Conservation (phyloP, 2,888 invertebrate genomes). For the Scaptodrosophila latifasciaeformis region DNA sequence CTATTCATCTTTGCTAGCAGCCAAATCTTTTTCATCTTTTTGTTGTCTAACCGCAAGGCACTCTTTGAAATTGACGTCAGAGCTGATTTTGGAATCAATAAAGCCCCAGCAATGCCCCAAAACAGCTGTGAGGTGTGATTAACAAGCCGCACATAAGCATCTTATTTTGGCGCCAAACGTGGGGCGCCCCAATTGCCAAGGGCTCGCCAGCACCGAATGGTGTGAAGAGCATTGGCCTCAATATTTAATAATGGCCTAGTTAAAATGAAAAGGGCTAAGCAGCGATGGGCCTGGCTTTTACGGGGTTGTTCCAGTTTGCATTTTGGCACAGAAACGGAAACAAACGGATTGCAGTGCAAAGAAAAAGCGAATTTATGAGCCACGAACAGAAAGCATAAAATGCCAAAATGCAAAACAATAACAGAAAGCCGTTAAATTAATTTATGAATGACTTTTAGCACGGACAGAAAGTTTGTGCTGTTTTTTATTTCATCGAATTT, state of each 20-base stretch:
- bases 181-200: neutral
- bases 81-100: slow-evolving; percentile 60
- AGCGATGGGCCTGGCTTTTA: no score
- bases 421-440: slow-evolving; percentile 28
- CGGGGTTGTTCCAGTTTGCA: no score
- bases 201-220: no score
- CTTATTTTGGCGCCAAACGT: slow-evolving; percentile 24
- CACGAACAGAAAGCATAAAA: neutral
- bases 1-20: no score
- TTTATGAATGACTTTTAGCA: slow-evolving; percentile 29
- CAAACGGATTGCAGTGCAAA: neutral
- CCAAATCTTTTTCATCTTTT: no score
- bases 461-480: neutral
- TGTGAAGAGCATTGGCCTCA: neutral
- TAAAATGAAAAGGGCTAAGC: no score
- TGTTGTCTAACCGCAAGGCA: no score
- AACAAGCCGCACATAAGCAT: slow-evolving; percentile 30
- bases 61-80: no score
- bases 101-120: slow-evolving; percentile 52
- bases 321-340: no score
- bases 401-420: slow-evolving; percentile 12
- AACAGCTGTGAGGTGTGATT: slow-evolving; percentile 37
- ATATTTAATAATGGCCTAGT: no score
- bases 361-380: slow-evolving; percentile 3
- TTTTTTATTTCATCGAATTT: neutral